A percentile compares a stretch with the other conserved stretches of the same genome.
These are phyloP conservation scores for Rhynchonycteris naso DNA, from an alignment of 2,797 vertebrate species.

Conservation along the genomic window DNA sequence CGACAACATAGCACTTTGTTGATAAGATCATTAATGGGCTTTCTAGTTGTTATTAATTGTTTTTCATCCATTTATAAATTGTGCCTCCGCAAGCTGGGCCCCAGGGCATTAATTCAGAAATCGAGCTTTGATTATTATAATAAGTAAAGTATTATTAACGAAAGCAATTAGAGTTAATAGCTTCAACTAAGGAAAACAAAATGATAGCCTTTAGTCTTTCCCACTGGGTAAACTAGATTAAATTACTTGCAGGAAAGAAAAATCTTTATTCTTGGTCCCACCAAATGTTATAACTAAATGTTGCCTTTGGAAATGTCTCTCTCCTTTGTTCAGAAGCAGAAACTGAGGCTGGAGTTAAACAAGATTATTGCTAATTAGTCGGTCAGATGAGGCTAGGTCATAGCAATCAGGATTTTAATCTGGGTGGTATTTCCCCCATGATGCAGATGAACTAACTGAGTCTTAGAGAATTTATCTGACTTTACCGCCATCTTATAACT, in stretches of 20 bases:
- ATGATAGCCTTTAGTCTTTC: conserved; percentile 76
- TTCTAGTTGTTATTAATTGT: conserved; percentile 78
- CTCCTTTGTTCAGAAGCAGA: conserved; percentile 47
- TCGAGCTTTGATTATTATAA: conserved; percentile 82
- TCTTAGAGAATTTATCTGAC: conserved; percentile 3
- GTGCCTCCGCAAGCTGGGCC: conserved; percentile 60
- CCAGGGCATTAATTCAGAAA: conserved; percentile 70
- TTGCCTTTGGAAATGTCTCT: background rate
- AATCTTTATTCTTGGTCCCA: conserved; percentile 56
- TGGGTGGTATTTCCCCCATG: background rate
- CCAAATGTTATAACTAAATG: conserved; percentile 48
- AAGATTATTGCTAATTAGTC: conserved; percentile 21
- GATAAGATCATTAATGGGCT: conserved; percentile 74
- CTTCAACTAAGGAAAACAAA: conserved; percentile 78
- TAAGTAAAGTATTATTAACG: conserved; percentile 81
- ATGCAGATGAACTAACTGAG: background rate
- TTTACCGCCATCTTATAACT: background rate
- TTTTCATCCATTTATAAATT: conserved; percentile 78
- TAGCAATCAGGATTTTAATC: conserved; percentile 6
- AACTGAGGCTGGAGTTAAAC: background rate
- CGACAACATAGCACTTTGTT: conserved; percentile 43
- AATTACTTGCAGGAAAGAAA: conserved; percentile 76
- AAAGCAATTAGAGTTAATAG: conserved; percentile 80
- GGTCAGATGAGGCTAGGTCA: background rate
- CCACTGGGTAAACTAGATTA: conserved; percentile 73